phyloP scores from a whole-genome alignment of 1,140 invertebrate species.

The Saccostrea cuccullata region DNA sequence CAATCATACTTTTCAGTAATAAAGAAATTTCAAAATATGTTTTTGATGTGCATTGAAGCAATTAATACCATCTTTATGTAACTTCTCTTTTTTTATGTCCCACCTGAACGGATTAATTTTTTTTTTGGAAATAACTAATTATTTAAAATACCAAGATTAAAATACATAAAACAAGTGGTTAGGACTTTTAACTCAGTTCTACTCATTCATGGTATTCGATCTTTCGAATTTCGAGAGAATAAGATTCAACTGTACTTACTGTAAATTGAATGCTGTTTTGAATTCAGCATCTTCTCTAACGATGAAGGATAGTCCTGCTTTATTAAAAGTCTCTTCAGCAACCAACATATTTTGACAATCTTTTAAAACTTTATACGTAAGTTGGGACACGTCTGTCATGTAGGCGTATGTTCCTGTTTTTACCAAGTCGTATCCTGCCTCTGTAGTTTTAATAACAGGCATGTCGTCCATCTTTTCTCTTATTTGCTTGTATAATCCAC shows the following conservation, averaged over 20 bases:
- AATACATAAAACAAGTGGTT: no score
- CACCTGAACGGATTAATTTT: no score
- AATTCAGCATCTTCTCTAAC: constrained; percentile 64
- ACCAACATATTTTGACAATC: constrained; percentile 63
- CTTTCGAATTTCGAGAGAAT: no score
- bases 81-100: no score
- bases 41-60: not conserved
- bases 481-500: constrained; percentile 60
- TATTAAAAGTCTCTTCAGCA: constrained; percentile 69
- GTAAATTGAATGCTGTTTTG: constrained; percentile 61
- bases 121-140: no score
- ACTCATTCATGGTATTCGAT: no score
- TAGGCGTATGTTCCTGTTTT: constrained; percentile 49
- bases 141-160: no score
- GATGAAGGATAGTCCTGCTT: constrained; percentile 66
- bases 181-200: no score
- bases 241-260: constrained; percentile 55
- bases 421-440: constrained; percentile 57
- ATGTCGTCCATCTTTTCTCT: constrained; percentile 61
- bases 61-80: not conserved
- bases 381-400: constrained; percentile 62
- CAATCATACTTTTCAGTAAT: not conserved
- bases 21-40: not conserved
- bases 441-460: constrained; percentile 57
- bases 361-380: constrained; percentile 63